phyloP scores from a whole-genome alignment of 2,888 invertebrate genomes.

The Andrena dorsata region DNA sequence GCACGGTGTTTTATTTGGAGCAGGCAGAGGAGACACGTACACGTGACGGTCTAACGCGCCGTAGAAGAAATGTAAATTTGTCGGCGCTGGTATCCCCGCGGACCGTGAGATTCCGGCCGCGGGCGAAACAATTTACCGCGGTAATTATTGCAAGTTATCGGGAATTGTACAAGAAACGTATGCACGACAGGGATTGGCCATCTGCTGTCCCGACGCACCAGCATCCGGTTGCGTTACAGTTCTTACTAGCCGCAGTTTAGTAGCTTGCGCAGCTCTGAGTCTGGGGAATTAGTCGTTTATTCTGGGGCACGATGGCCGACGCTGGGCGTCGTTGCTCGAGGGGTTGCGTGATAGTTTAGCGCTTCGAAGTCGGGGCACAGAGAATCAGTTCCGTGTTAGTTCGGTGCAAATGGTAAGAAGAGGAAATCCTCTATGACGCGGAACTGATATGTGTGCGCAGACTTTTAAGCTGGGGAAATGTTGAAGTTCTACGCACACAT shows the following conservation, averaged over 20 bases:
- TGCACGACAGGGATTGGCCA: conserved; percentile 46
- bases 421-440: too few species aligned
- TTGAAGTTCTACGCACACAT: too few species aligned
- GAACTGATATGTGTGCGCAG: too few species aligned
- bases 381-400: too few species aligned
- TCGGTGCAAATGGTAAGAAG: too few species aligned
- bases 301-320: not conserved
- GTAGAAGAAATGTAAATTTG: conserved; percentile 54
- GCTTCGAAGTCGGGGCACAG: not conserved
- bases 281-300: conserved; percentile 28
- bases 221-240: conserved; percentile 49
- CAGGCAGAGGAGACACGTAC: not conserved
- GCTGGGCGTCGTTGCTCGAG: not conserved
- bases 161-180: conserved; percentile 58
- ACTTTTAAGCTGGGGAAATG: too few species aligned
- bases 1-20: conserved; percentile 4
- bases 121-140: conserved; percentile 52
- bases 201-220: conserved; percentile 40
- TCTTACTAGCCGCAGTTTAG: conserved; percentile 15
- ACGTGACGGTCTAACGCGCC: conserved; percentile 27
- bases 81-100: conserved; percentile 2
- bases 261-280: conserved; percentile 24
- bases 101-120: conserved; percentile 24
- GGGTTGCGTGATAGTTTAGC: not conserved
- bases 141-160: conserved; percentile 62